Conservation (phyloP, 2,113 vertebrate species). For the Porphyrio hochstetteri region DNA sequence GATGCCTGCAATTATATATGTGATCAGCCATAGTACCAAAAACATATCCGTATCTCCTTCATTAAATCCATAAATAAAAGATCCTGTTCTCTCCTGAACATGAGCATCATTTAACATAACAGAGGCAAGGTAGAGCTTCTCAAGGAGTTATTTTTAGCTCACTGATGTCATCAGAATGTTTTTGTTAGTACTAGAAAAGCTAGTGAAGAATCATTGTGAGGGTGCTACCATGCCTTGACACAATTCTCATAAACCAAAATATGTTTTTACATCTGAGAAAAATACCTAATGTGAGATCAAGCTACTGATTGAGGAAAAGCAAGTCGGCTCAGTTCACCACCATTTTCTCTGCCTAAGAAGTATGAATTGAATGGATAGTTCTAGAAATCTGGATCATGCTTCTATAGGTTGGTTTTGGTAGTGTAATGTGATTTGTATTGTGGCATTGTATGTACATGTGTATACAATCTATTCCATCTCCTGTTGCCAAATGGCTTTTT, state of each 20-base stretch:
- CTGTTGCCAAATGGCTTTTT: neutral
- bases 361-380: neutral
- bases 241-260: neutral
- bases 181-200: neutral
- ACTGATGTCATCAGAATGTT: neutral
- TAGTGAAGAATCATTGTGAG: neutral
- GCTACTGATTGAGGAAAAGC: neutral
- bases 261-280: neutral
- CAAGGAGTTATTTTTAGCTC: neutral
- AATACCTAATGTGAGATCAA: neutral
- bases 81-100: neutral
- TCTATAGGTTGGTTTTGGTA: neutral
- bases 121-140: neutral
- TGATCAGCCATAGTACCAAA: neutral
- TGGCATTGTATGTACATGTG: neutral
- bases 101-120: neutral
- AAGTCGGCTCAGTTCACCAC: neutral
- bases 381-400: neutral
- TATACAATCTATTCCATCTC: neutral
- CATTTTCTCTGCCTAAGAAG: neutral
- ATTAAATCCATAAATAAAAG: neutral
- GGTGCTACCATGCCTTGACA: neutral
- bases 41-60: neutral
- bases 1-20: neutral
- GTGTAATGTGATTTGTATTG: neutral